Conservation (phyloP, 2,888 invertebrate genomes). For the Vesta saturnalis region DNA sequence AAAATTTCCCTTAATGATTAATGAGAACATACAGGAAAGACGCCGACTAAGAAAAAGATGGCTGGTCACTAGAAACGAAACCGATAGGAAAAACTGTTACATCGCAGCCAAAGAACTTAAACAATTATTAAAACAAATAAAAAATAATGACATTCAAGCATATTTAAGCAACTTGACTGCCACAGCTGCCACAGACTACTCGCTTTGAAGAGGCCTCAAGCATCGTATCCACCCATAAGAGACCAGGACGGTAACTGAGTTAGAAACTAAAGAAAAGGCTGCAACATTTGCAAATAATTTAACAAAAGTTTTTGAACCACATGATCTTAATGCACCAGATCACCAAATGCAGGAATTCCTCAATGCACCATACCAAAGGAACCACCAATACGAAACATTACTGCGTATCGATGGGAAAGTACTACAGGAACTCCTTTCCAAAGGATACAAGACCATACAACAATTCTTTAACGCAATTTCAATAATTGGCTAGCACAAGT, state of each 20-base stretch:
- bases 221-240: no score
- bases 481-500: slow-evolving; percentile 6
- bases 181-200: neutral
- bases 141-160: no score
- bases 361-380: neutral
- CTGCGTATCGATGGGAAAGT: neutral
- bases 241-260: neutral
- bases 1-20: slow-evolving; percentile 19
- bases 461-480: neutral
- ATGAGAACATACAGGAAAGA: slow-evolving; percentile 16
- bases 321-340: no score
- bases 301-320: no score
- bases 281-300: no score
- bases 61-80: slow-evolving; percentile 16
- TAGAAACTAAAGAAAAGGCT: no score
- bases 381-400: no score
- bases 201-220: slow-evolving; percentile 7
- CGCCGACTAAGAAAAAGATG: slow-evolving; percentile 19
- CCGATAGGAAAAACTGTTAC: slow-evolving; percentile 9
- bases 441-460: neutral
- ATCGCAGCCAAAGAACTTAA: neutral
- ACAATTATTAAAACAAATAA: no score
- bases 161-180: no score
- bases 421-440: neutral
- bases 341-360: no score